Base-by-base conservation (phyloP, 2,888 invertebrate species). In the Cenopis cana region DNA sequence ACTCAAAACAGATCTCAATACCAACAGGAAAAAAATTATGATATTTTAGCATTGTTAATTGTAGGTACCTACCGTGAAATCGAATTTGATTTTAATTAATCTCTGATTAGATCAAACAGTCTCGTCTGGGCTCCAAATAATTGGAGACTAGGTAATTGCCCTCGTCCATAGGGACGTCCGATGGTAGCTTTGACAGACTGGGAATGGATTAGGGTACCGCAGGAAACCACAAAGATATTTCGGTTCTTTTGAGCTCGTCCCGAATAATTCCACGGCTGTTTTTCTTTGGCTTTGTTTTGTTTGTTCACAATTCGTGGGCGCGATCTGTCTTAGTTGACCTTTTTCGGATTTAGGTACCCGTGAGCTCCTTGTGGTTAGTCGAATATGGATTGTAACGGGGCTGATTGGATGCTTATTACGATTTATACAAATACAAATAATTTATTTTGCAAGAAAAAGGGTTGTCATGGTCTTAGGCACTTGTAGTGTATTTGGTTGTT, bases 161-260 rank as follows among this genome's bases (percentile, higher is more conserved):
- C 38, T 17, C 52, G 36, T 38, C 54, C n/a, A n/a, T n/a, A 20
- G 49, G 66, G 54, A 54, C 41, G 11, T 18, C 29, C 18, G 41
- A 20, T n/a, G 20, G 55, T 61, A 36, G 74, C 76, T 77, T 76
- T 76, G 75, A 76, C 69, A 71, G 68, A 72, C 76, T 73, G 76
- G 69, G 74, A 79, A 81, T 79, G 81, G 82, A 82, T 81, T 77
- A 79, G 75, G 80, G 81, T 73, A 71, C 76, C 74, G 68, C 75
- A 76, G 74, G 71, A 61, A 74, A 49, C 73, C 76, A 59, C 71
- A 76, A 73, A 73, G 61, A 73, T 75, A 75, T 46, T 46, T 38
- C 77, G 79, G 67, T 76, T 79, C 75, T 76, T 65, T 78, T 77
- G 74, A 76, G 75, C 66, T 73, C 50, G 46, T n/a, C 54, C 56